Evolutionary conservation across 2,113 vertebrate genomes (phyloP).

Genomic region (Cynoglossus semilaevis): DNA sequence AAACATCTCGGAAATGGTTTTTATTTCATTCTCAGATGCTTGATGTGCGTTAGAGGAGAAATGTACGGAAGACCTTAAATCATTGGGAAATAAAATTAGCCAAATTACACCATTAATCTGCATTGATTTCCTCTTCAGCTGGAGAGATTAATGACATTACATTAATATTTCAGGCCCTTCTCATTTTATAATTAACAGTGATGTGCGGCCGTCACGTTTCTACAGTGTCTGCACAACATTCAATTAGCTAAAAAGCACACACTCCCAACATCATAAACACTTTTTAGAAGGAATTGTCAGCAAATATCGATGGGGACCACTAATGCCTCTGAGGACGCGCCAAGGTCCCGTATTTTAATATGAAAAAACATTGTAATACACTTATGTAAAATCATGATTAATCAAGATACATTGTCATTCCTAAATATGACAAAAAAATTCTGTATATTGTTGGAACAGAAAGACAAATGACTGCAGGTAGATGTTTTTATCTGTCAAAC

Average conservation of each 20-base stretch:
- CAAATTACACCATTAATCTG: slow-evolving; percentile 15
- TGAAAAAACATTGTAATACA: too few relatives aligned
- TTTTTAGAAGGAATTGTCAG: background rate
- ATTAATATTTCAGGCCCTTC: slow-evolving; percentile 13
- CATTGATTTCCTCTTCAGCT: slow-evolving; percentile 8
- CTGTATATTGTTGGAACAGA: too few relatives aligned
- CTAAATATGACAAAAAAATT: too few relatives aligned
- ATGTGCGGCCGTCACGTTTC: slow-evolving; percentile 1
- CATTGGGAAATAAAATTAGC: slow-evolving; percentile 11
- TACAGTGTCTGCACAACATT: slow-evolving; percentile 4
- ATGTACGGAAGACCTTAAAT: background rate
- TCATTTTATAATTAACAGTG: slow-evolving; percentile 11
- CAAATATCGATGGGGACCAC: too few relatives aligned
- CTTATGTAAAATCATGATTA: too few relatives aligned
- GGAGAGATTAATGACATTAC: slow-evolving; percentile 8
- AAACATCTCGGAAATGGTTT: slow-evolving; percentile 25
- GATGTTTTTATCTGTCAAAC: too few relatives aligned
- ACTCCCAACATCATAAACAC: background rate
- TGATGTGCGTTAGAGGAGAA: slow-evolving; percentile 3
- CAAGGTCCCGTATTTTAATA: too few relatives aligned
- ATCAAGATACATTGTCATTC: too few relatives aligned
- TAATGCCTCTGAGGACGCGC: too few relatives aligned
- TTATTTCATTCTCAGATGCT: slow-evolving; percentile 22
- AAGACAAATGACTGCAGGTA: too few relatives aligned
- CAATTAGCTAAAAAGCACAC: background rate